A percentile compares a stretch with the other conserved stretches of the same genome.
Evolutionary conservation across 2,113 vertebrate species (phyloP).

Genomic region (Hyaena hyaena): DNA sequence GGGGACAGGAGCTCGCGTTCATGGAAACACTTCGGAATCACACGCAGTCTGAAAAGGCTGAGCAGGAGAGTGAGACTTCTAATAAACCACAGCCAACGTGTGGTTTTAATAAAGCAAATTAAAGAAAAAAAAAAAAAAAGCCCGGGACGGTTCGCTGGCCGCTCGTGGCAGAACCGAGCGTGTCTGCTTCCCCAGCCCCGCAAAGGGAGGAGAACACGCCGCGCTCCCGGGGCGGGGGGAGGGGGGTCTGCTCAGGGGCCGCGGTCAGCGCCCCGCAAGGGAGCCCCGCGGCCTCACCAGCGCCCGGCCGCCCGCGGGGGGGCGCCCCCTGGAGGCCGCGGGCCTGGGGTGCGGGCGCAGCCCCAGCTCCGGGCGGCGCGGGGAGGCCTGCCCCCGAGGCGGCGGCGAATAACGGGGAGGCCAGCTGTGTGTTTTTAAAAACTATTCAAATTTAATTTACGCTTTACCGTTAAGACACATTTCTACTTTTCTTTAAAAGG

Average conservation of each 20-base stretch:
- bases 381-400: not conserved
- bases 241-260: too few species aligned
- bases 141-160: not conserved
- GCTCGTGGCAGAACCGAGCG: not conserved
- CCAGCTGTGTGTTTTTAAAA: constrained; percentile 29
- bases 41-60: too few species aligned
- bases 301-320: not conserved
- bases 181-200: not conserved
- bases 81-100: not conserved
- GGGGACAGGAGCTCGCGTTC: too few species aligned
- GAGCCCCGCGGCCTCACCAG: not conserved
- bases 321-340: not conserved
- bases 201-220: fast-evolving
- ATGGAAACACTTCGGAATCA: too few species aligned
- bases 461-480: constrained; percentile 18
- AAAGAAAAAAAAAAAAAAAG: not conserved
- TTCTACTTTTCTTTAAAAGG: constrained; percentile 55
- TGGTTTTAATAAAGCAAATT: not conserved
- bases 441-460: constrained; percentile 60
- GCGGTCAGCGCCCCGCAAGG: fast-evolving
- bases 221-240: not conserved
- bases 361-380: not conserved
- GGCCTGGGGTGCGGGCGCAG: not conserved
- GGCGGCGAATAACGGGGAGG: not conserved
- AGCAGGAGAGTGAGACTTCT: too few species aligned